Conservation (phyloP, 2,113 vertebrate species). For the Mastomys coucha region DNA sequence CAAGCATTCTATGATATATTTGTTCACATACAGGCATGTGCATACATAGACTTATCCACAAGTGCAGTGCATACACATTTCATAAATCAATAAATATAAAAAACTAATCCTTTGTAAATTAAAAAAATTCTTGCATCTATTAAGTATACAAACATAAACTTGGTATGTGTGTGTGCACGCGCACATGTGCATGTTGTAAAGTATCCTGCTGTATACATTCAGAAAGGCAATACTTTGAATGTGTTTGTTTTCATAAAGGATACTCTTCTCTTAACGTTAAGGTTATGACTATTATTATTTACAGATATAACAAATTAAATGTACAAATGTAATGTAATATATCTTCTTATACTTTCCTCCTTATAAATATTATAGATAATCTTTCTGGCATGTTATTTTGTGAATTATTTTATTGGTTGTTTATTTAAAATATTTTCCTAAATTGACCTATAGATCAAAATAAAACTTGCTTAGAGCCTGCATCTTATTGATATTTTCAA, state of each 20-base stretch:
- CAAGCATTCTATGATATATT: not conserved
- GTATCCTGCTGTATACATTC: not conserved
- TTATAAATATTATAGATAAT: not conserved
- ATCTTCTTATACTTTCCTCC: not conserved
- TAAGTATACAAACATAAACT: not conserved
- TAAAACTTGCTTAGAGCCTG: slow-evolving; percentile 81
- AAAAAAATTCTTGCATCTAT: not conserved
- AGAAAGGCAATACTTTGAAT: not conserved
- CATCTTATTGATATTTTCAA: slow-evolving; percentile 87
- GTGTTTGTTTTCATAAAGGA: not conserved
- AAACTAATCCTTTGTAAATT: not conserved
- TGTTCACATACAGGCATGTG: not conserved
- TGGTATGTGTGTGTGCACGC: not conserved
- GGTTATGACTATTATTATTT: not conserved
- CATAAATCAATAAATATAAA: not conserved
- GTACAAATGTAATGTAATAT: not conserved
- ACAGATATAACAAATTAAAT: not conserved
- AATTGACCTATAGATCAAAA: slow-evolving; percentile 71
- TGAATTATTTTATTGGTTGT: not conserved
- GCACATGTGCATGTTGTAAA: fast-evolving
- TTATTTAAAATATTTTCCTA: slow-evolving; percentile 54
- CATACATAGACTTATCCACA: not conserved
- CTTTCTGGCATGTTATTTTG: not conserved
- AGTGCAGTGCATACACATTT: not conserved
- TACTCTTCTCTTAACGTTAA: not conserved